Conservation (phyloP, 1,140 invertebrate genomes). For the Diabrotica virgifera region DNA sequence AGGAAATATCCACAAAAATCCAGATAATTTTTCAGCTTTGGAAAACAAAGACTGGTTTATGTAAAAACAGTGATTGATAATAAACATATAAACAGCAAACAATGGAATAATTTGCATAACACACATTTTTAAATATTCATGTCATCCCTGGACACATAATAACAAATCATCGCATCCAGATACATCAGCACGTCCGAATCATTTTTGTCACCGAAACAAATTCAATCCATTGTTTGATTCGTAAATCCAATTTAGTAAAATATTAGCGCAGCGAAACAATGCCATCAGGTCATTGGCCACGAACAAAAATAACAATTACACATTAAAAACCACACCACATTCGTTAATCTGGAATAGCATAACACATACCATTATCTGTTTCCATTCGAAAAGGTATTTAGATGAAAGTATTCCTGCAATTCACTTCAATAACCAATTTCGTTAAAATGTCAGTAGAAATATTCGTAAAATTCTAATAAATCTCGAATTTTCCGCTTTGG, state of each 20-base stretch:
- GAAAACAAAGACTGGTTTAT: too few relatives aligned
- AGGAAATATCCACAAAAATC: too few relatives aligned
- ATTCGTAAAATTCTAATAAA: conserved; percentile 20
- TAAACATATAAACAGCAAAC: too few relatives aligned
- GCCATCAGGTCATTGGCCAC: neutral
- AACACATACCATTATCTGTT: neutral
- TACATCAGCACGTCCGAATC: too few relatives aligned
- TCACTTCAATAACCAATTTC: conserved; percentile 19
- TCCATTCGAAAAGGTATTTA: neutral
- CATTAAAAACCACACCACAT: conserved; percentile 2
- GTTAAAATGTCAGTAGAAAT: conserved; percentile 12
- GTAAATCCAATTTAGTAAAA: neutral
- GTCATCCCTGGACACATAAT: too few relatives aligned
- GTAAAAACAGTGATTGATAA: too few relatives aligned
- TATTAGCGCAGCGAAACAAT: neutral
- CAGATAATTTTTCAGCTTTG: too few relatives aligned
- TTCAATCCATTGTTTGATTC: neutral
- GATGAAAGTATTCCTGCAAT: conserved; percentile 3
- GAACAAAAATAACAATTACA: neutral
- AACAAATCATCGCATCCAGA: too few relatives aligned
- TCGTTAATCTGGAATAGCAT: neutral
- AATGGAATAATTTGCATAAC: too few relatives aligned
- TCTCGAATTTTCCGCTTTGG: conserved; percentile 14
- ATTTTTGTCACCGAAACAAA: too few relatives aligned
- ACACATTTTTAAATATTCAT: too few relatives aligned